These are phyloP conservation scores for Hylyphantes graminicola DNA, from an alignment of 1,140 invertebrate species.

Conservation along the genomic window DNA sequence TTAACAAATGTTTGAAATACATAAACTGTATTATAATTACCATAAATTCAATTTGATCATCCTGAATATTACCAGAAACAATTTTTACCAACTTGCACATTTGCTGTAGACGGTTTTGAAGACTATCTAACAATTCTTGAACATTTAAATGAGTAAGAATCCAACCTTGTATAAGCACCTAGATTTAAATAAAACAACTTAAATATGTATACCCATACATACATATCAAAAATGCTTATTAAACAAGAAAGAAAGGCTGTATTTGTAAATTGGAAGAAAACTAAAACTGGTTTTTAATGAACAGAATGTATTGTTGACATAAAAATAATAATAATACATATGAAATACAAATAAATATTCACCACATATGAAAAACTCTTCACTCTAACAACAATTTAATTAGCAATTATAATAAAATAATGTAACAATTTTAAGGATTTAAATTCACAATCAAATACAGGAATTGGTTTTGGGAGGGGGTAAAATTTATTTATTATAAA, in stretches of 20 bases:
- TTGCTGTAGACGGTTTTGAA: not conserved
- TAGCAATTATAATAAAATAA: no score
- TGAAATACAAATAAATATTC: no score
- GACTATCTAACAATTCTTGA: conserved; percentile 7
- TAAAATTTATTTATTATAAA: no score
- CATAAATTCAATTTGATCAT: conserved; percentile 55
- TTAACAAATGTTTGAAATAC: no score
- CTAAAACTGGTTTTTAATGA: not conserved
- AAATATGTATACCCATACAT: not conserved
- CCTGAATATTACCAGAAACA: conserved; percentile 36
- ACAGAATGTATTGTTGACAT: not conserved
- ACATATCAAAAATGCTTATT: not conserved
- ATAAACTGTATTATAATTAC: conserved; percentile 1
- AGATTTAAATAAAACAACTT: conserved; percentile 68
- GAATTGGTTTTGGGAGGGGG: no score
- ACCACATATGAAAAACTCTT: no score
- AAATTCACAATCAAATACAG: no score
- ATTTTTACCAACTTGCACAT: conserved; percentile 38
- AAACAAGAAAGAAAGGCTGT: not conserved
- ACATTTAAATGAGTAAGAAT: conserved; percentile 49
- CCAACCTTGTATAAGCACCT: conserved; percentile 69
- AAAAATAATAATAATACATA: no score
- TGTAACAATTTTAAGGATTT: no score
- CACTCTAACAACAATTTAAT: no score
- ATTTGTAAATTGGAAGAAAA: not conserved